phyloP scores from a whole-genome alignment of 2,797 vertebrate genomes.

The Chrysocyon brachyurus region DNA sequence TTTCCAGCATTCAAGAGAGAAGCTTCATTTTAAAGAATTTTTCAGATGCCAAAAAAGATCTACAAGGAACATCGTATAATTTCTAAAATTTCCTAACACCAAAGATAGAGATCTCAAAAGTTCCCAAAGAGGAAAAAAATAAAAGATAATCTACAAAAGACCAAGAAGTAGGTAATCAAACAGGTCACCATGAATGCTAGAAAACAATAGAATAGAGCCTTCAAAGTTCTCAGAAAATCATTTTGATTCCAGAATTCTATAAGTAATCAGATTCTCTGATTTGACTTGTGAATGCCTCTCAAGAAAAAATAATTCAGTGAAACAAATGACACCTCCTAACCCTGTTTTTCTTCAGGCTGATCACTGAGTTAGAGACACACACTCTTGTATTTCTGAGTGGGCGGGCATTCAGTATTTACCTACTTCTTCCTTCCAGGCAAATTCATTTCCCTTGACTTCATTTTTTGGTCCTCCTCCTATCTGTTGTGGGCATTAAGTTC shows the following conservation, averaged over 20 bases:
- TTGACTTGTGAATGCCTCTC: conserved; percentile 1
- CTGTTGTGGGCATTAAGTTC: not conserved
- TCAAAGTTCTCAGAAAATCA: not conserved
- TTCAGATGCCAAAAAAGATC: not conserved
- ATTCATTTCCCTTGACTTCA: not conserved
- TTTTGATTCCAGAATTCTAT: not conserved
- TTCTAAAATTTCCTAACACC: conserved; percentile 27
- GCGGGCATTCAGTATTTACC: not conserved
- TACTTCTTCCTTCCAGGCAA: not conserved
- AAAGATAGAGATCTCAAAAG: not conserved
- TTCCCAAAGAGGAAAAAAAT: not conserved
- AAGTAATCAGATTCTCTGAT: not conserved
- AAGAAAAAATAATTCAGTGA: not conserved
- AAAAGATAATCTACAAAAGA: not conserved
- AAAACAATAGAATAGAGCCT: not conserved
- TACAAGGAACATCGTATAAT: not conserved
- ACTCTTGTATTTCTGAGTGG: not conserved
- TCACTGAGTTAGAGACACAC: not conserved
- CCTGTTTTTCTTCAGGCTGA: not conserved
- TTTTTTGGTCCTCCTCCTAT: not conserved
- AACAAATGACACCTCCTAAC: not conserved
- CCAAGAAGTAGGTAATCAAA: not conserved
- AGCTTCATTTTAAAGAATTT: not conserved
- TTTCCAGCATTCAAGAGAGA: not conserved
- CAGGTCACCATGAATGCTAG: not conserved